Conservation (phyloP, 2,888 invertebrate genomes). For the Nomada ruficornis region DNA sequence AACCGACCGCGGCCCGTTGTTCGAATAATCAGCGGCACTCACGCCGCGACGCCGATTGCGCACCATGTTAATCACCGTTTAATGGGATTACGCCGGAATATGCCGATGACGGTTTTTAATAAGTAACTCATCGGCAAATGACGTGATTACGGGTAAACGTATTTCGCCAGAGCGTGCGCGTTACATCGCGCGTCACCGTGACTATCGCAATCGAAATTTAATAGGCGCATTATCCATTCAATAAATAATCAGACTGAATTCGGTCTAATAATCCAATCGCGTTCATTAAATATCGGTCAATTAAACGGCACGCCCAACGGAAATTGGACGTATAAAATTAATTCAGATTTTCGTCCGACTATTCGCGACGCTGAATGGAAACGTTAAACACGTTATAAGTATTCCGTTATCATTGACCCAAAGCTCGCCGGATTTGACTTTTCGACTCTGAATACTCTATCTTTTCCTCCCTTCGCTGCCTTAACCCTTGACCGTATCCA, state of each 20-base stretch:
- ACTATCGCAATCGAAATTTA: constrained; percentile 58
- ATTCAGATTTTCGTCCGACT: neutral
- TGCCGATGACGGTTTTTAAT: constrained; percentile 54
- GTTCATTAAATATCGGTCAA: constrained; percentile 51
- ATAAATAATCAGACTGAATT: constrained; percentile 57
- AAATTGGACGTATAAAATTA: constrained; percentile 9
- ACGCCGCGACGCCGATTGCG: constrained; percentile 18
- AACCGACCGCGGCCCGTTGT: constrained; percentile 4
- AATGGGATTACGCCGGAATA: constrained; percentile 47
- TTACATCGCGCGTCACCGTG: constrained; percentile 19
- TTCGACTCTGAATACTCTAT: neutral
- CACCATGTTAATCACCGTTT: constrained; percentile 55
- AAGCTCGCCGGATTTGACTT: neutral
- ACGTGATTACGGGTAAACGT: constrained; percentile 46
- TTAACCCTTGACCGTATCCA: constrained; percentile 45
- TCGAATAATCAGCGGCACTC: constrained; percentile 28
- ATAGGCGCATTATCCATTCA: constrained; percentile 59
- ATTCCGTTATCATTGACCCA: neutral
- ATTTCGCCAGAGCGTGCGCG: constrained; percentile 18
- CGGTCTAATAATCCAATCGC: constrained; percentile 48
- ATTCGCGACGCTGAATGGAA: neutral
- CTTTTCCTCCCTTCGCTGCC: constrained; percentile 13
- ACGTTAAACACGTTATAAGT: neutral
- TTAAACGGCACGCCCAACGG: constrained; percentile 22
- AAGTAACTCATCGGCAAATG: constrained; percentile 54